Percentiles rank a stretch among this genome's conserved stretches.
These are phyloP conservation scores for Colostygia pectinataria DNA, from an alignment of 2,888 invertebrate species.

Conservation along the genomic window DNA sequence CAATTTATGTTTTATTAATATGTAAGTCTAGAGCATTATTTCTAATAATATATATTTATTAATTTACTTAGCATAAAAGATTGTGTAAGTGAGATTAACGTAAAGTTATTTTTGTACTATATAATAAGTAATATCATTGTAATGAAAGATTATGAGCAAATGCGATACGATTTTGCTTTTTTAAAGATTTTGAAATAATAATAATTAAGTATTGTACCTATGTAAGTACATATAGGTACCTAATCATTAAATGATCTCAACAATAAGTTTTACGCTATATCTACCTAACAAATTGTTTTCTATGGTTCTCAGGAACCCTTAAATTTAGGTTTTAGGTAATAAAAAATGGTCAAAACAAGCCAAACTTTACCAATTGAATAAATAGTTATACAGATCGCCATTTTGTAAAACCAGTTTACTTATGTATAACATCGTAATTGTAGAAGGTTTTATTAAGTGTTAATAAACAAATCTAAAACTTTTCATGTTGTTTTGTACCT, in stretches of 20 bases:
- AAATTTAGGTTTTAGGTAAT: constrained; percentile 10
- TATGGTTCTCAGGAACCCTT: constrained; percentile 42
- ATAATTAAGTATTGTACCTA: no score
- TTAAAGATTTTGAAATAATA: constrained; percentile 30
- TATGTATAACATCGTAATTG: constrained; percentile 53
- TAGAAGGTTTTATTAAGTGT: constrained; percentile 73
- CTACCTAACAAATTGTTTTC: constrained; percentile 37
- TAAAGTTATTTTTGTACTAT: constrained; percentile 74
- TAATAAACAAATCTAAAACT: constrained; percentile 67
- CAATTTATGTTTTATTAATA: constrained; percentile 9
- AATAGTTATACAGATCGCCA: constrained; percentile 61
- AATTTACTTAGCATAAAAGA: constrained; percentile 52
- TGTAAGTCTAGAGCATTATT: constrained; percentile 19
- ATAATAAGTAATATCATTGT: constrained; percentile 15
- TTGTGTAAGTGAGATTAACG: constrained; percentile 72
- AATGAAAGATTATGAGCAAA: constrained; percentile 14
- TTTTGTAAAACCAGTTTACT: constrained; percentile 59
- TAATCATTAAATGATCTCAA: constrained; percentile 60
- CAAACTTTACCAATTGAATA: constrained; percentile 50
- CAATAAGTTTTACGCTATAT: constrained; percentile 46
- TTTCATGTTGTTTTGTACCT: constrained; percentile 20
- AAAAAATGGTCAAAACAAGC: constrained; percentile 43
- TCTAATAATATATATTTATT: constrained; percentile 33
- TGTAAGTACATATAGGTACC: background rate
- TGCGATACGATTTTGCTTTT: constrained; percentile 25